A percentile compares a stretch with the other conserved stretches of the same genome.
phyloP scores from a whole-genome alignment of 2,888 invertebrate species.

The Anthophora plumipes region DNA sequence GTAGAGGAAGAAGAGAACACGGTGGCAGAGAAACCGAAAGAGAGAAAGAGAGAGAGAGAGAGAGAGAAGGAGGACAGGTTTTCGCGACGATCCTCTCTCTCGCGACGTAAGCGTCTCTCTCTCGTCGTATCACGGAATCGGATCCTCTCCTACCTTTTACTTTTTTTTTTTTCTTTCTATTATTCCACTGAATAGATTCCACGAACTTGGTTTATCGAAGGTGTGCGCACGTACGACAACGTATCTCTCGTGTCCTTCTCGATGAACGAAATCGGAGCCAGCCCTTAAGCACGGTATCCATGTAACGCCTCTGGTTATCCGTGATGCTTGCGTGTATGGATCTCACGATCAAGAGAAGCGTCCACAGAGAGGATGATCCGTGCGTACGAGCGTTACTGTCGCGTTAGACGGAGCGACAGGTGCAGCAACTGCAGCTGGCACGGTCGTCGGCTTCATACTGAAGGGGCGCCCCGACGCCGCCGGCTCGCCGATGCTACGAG shows the following conservation, averaged over 20 bases:
- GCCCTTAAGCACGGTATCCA: constrained; percentile 47
- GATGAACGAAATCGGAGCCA: constrained; percentile 55
- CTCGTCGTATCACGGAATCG: constrained; percentile 7
- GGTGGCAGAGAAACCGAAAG: background rate
- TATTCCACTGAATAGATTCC: constrained; percentile 30
- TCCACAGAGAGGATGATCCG: constrained; percentile 26
- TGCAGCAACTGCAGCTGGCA: constrained; percentile 77
- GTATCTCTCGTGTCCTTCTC: constrained; percentile 20
- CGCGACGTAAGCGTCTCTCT: background rate
- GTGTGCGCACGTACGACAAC: background rate
- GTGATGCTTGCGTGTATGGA: constrained; percentile 1
- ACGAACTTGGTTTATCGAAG: constrained; percentile 24
- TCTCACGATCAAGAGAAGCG: constrained; percentile 38
- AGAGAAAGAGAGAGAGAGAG: background rate
- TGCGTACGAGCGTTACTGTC: constrained; percentile 36
- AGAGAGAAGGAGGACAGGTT: constrained; percentile 34
- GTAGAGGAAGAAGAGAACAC: background rate
- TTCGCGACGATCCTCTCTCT: constrained; percentile 28
- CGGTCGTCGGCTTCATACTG: constrained; percentile 83
- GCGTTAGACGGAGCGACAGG: constrained; percentile 64
- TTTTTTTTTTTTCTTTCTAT: too few relatives aligned
- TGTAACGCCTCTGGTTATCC: constrained; percentile 22
- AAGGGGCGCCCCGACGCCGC: constrained; percentile 75
- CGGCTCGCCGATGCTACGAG: constrained; percentile 73
- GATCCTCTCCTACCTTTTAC: background rate